Evolutionary conservation across 2,113 vertebrate genomes (phyloP).

Genomic region (Struthidea cinerea): DNA sequence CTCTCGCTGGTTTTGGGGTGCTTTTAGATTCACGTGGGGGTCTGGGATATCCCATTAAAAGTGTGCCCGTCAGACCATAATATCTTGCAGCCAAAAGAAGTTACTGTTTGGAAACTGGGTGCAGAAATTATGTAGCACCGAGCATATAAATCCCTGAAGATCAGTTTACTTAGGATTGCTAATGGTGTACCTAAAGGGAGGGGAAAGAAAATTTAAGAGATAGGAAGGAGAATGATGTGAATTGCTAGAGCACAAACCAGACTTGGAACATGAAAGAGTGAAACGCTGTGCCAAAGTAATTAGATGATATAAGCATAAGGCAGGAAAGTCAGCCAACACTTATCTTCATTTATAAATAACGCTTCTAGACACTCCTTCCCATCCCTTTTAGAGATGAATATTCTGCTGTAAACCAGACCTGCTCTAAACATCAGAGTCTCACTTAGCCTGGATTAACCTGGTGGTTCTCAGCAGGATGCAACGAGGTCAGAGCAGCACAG

Average conservation of each 20-base stretch:
- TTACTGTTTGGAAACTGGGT: neutral
- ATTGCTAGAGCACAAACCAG: constrained; percentile 11
- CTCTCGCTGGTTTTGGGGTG: neutral
- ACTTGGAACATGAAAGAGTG: constrained; percentile 18
- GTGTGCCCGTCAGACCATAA: accelerated
- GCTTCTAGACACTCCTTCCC: constrained; percentile 27
- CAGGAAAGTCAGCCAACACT: constrained; percentile 12
- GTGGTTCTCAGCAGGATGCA: neutral
- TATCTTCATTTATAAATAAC: constrained; percentile 57
- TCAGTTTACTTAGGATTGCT: neutral
- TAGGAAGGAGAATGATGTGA: constrained; percentile 23
- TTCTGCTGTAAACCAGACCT: constrained; percentile 16
- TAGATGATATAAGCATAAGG: constrained; percentile 54
- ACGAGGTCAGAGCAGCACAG: neutral
- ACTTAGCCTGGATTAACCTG: constrained; percentile 40
- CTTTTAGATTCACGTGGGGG: neutral
- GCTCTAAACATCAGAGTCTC: neutral
- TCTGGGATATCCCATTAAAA: neutral
- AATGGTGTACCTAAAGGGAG: constrained; percentile 5
- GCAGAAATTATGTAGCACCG: neutral
- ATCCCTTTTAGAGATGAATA: neutral
- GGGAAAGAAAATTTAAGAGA: neutral
- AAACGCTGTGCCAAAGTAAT: constrained; percentile 35
- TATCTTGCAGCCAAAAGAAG: neutral
- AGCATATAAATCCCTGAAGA: neutral